phyloP scores from a whole-genome alignment of 2,797 vertebrate genomes.

The Emys orbicularis region DNA sequence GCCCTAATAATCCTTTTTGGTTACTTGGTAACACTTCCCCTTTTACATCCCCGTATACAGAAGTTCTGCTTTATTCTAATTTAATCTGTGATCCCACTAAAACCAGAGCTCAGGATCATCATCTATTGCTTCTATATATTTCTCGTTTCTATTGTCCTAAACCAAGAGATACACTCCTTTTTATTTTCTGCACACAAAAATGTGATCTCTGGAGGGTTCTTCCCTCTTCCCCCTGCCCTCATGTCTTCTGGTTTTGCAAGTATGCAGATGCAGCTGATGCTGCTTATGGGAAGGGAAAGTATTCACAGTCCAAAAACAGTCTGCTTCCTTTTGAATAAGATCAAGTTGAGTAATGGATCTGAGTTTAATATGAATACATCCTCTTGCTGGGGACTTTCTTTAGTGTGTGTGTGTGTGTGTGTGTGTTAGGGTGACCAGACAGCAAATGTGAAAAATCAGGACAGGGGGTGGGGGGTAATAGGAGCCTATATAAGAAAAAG shows the following conservation, averaged over 20 bases:
- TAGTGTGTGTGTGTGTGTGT: not conserved
- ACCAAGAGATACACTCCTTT: not conserved
- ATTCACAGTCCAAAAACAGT: not conserved
- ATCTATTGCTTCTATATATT: not conserved
- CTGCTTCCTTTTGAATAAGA: slow-evolving; percentile 31
- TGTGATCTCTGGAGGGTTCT: not conserved
- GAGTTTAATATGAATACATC: not conserved
- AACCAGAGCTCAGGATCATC: not conserved
- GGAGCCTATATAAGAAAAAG: too few relatives aligned
- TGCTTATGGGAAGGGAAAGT: slow-evolving; percentile 23
- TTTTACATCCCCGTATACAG: not conserved
- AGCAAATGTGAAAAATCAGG: too few relatives aligned
- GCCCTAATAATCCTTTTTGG: fast-evolving
- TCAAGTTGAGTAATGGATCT: not conserved
- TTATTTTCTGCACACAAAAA: not conserved
- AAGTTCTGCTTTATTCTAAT: not conserved
- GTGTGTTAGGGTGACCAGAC: too few relatives aligned
- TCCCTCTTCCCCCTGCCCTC: not conserved
- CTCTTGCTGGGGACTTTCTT: not conserved
- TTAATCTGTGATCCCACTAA: not conserved
- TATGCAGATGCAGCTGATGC: slow-evolving; percentile 38
- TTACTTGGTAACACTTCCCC: not conserved
- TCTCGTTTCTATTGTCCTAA: not conserved
- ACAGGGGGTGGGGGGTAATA: too few relatives aligned
- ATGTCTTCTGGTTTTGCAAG: slow-evolving; percentile 3